Evolutionary conservation across 1,140 invertebrate genomes (phyloP).

Genomic region (Brachionus asplanchnoidis): DNA sequence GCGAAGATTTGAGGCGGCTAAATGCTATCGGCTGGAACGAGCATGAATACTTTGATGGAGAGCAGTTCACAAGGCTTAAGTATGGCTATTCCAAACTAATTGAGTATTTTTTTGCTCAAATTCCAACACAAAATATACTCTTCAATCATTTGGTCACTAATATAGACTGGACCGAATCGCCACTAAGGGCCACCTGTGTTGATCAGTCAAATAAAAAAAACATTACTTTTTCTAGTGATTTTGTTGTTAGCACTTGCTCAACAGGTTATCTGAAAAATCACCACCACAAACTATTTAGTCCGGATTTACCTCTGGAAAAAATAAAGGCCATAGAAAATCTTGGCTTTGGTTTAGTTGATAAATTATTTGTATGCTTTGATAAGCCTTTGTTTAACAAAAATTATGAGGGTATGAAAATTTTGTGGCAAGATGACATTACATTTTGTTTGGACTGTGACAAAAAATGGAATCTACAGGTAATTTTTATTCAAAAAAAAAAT

Average conservation of each 20-base stretch:
- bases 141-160: conserved; percentile 11
- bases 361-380: conserved; percentile 24
- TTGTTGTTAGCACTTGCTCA: not conserved
- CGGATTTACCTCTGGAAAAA: conserved; percentile 10
- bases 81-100: not conserved
- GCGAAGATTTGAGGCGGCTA: conserved; percentile 12
- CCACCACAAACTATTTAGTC: not conserved
- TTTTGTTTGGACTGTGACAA: not conserved
- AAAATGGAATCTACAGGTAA: conserved; percentile 19
- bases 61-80: conserved; percentile 4
- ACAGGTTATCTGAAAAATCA: conserved; percentile 18
- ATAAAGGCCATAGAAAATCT: conserved; percentile 34
- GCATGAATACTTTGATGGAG: conserved; percentile 37
- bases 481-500: not conserved
- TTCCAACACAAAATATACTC: not conserved
- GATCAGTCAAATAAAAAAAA: not conserved
- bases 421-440: not conserved
- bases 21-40: conserved; percentile 36
- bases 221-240: not conserved
- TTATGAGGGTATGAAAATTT: conserved; percentile 6
- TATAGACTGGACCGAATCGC: conserved; percentile 1
- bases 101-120: not conserved
- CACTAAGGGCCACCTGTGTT: not conserved
- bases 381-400: conserved; percentile 12
- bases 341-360: conserved; percentile 23